Evolutionary conservation across 2,888 invertebrate genomes (phyloP).

Genomic region (Mylabris sibirica): DNA sequence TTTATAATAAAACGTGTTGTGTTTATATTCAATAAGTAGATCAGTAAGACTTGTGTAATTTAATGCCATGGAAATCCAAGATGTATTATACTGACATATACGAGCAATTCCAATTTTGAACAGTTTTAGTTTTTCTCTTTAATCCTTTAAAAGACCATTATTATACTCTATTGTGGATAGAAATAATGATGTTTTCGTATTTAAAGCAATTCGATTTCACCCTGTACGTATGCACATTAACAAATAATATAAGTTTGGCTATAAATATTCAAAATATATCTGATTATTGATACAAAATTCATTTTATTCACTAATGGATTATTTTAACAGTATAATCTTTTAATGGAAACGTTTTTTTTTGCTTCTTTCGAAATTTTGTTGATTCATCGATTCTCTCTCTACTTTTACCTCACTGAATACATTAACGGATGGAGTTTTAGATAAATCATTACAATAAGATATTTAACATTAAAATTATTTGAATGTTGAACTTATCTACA

Average conservation of each 20-base stretch:
- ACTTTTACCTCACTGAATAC: background rate
- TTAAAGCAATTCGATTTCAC: too few relatives aligned
- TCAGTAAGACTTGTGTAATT: too few relatives aligned
- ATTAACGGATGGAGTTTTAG: background rate
- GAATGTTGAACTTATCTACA: background rate
- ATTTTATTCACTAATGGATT: background rate
- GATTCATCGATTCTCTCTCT: background rate
- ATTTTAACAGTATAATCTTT: slow-evolving; percentile 6
- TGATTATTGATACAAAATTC: slow-evolving; percentile 4
- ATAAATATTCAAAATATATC: slow-evolving; percentile 4
- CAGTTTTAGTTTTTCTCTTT: too few relatives aligned
- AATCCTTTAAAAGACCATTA: too few relatives aligned
- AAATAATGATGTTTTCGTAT: too few relatives aligned
- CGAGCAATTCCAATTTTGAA: too few relatives aligned
- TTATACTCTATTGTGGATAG: too few relatives aligned
- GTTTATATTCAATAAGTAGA: too few relatives aligned
- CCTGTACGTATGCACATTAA: background rate
- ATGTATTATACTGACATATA: too few relatives aligned
- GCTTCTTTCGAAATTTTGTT: background rate
- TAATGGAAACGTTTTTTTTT: background rate
- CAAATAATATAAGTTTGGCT: background rate
- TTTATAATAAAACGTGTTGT: too few relatives aligned
- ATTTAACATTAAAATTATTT: background rate
- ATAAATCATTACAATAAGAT: background rate
- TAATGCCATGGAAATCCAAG: too few relatives aligned